Base-by-base conservation (phyloP, 1,140 invertebrate genomes). In the Myzus persicae region DNA sequence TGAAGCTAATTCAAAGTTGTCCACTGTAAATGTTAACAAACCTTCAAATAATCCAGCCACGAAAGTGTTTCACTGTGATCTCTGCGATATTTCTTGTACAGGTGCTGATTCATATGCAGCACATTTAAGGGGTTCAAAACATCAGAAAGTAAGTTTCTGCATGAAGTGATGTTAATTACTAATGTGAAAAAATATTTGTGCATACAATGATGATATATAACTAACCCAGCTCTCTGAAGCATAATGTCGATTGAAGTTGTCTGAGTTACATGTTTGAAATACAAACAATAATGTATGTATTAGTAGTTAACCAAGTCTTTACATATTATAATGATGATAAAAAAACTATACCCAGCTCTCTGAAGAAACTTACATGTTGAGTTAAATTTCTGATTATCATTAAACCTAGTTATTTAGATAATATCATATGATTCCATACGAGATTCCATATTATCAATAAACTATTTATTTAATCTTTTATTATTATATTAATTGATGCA, bases 1-100 rank as follows among this genome's bases (percentile, higher is more conserved):
- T 95, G 99, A 99, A 95, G 98, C 98, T 26, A 97, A 98, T 22
- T 96, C 97, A 36, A 99, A 99, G 95, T 59, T 95, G 94, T 96
- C 95, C 95, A 96, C 95, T 94, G 95, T 95, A 87, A 95, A 95
- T 8, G 94, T 95, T 11, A 95, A 95, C 95, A 93, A 93, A 82
- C 67, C 95, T 40, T 95, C 94, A 81, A 94, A 95, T 94, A 95
- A 95, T 95, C 94, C 96, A 44, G 97, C 97, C 93, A 96, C 97
- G 46, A 98, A 97, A 95, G 96, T 96, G 8, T 95, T 98, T 93
- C 96, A 98, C 76, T 98, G 98, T 95, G 98, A 98, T 95, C 96
- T 99, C 22, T 99, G 99, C 95, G 98, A 99, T 96, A 98, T 99
- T 14, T 99, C 98, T 31, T 99, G 99, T 95, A 99, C 99, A 20